Conservation (phyloP, 1,140 invertebrate species). For the Nautilus pompilius region DNA sequence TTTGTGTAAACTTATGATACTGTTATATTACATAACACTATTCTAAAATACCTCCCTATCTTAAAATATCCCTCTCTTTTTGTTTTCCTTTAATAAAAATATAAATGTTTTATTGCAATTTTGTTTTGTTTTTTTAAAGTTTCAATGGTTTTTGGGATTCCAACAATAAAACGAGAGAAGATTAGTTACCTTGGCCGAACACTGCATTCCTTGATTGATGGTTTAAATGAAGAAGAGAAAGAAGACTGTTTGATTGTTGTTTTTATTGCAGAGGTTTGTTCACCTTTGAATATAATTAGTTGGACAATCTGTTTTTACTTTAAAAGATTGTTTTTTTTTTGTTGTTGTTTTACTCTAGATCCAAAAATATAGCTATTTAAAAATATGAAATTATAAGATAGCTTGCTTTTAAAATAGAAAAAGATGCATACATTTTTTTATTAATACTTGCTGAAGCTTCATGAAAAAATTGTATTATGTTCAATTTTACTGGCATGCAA, state of each 20-base stretch:
- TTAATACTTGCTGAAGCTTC: too few relatives aligned
- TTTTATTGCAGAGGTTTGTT: constrained; percentile 76
- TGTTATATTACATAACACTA: not conserved
- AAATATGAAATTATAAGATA: not conserved
- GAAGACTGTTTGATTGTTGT: constrained; percentile 84
- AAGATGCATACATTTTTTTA: too few relatives aligned
- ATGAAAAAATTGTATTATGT: too few relatives aligned
- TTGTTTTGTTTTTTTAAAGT: constrained; percentile 30
- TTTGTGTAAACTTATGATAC: not conserved
- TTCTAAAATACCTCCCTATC: not conserved
- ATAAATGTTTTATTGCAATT: not conserved
- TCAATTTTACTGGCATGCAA: too few relatives aligned
- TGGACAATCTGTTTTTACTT: too few relatives aligned
- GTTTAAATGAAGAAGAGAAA: constrained; percentile 73
- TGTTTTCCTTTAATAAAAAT: not conserved
- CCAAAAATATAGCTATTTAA: not conserved
- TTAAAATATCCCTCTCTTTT: not conserved
- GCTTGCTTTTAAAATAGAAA: too few relatives aligned
- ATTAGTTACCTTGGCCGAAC: constrained; percentile 86
- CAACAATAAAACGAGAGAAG: constrained; percentile 84
- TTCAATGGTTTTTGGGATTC: constrained; percentile 80
- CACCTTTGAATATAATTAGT: not conserved
- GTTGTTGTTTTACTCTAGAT: not conserved
- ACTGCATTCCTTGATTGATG: constrained; percentile 79
- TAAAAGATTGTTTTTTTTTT: too few relatives aligned